These are phyloP conservation scores for Glossophaga mutica DNA, from an alignment of 2,797 vertebrate species.

Conservation along the genomic window DNA sequence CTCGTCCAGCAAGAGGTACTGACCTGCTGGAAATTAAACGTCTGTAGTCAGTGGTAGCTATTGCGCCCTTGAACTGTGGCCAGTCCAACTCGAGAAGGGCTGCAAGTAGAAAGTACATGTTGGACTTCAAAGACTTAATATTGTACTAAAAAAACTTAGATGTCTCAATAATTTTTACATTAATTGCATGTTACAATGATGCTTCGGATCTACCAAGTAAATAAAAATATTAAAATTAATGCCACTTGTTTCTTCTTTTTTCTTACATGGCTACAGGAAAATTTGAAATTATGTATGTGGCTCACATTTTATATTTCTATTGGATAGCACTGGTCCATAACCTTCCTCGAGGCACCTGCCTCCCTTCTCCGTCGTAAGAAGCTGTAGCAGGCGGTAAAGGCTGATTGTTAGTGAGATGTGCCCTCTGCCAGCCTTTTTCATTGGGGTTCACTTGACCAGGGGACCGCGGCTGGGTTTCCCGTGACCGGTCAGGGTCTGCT, in stretches of 20 bases:
- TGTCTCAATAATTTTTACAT: background rate
- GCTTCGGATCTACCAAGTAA: background rate
- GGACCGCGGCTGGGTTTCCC: fast-evolving
- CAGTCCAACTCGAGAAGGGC: background rate
- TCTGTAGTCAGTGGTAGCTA: background rate
- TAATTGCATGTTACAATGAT: background rate
- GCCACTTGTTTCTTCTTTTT: background rate
- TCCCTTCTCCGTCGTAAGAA: background rate
- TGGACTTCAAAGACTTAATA: background rate
- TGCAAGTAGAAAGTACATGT: background rate
- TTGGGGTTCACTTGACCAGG: fast-evolving
- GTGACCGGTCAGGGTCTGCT: fast-evolving
- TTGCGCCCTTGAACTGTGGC: background rate
- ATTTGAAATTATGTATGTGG: background rate
- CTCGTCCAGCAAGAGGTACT: background rate
- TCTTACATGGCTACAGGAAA: background rate
- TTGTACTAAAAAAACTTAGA: background rate
- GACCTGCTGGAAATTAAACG: background rate
- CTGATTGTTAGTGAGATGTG: background rate
- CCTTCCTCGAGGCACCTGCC: background rate
- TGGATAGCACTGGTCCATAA: too few species aligned
- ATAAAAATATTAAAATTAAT: background rate
- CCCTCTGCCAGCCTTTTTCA: background rate
- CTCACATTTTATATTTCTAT: background rate
- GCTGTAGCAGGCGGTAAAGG: background rate